Percentiles rank a stretch among this genome's conserved stretches.
phyloP scores from a whole-genome alignment of 2,888 invertebrate species.

The Dryococelus australis region DNA sequence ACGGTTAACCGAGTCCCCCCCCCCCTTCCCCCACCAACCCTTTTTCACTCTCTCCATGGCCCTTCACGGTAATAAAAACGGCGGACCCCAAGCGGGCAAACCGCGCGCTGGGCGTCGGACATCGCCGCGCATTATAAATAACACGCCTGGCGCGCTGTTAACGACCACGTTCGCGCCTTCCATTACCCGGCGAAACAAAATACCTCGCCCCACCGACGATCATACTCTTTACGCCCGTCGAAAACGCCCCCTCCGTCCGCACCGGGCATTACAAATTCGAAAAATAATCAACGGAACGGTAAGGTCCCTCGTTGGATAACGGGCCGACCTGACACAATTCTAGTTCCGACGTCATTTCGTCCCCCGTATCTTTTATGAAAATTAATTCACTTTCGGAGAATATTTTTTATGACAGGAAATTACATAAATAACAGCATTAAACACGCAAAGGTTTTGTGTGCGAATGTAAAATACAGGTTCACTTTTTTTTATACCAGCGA shows the following conservation, averaged over 20 bases:
- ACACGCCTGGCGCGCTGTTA: not conserved
- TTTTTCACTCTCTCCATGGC: not conserved
- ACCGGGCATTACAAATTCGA: not conserved
- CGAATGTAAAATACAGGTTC: too few relatives aligned
- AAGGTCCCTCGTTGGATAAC: not conserved
- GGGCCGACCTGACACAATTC: not conserved
- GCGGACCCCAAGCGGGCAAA: not conserved
- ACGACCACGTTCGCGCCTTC: not conserved
- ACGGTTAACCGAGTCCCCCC: not conserved
- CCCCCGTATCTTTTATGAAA: not conserved
- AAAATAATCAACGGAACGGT: not conserved
- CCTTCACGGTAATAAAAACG: not conserved
- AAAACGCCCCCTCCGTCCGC: not conserved
- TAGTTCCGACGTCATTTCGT: not conserved
- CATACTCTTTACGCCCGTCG: slow-evolving; percentile 3
- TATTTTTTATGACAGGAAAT: too few relatives aligned
- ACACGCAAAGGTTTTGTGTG: too few relatives aligned
- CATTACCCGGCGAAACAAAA: not conserved
- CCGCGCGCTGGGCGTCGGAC: too few relatives aligned
- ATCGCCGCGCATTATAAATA: not conserved
- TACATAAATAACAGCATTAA: too few relatives aligned
- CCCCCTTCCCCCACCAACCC: not conserved
- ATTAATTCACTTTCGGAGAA: too few relatives aligned
- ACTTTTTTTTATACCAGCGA: too few relatives aligned
- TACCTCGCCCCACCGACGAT: not conserved